Evolutionary conservation across 2,113 vertebrate species (phyloP).

Genomic region (Numenius arquata): DNA sequence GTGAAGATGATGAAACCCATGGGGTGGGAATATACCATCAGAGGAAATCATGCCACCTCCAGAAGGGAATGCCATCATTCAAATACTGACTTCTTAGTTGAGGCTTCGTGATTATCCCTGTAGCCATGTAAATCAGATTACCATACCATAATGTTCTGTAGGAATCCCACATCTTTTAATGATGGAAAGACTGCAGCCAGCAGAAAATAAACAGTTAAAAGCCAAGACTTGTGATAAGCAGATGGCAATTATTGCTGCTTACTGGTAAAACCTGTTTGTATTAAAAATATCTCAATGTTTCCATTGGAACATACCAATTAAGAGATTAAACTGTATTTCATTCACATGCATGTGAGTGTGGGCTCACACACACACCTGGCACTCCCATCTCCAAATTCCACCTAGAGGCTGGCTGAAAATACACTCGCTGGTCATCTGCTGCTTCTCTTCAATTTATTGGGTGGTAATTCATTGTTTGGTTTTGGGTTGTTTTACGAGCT

Average conservation of each 20-base stretch:
- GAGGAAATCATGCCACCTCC: not conserved
- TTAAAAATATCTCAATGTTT: constrained; percentile 61
- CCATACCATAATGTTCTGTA: not conserved
- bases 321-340: constrained; percentile 38
- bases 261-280: constrained; percentile 53
- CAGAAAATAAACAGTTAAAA: constrained; percentile 48
- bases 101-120: not conserved
- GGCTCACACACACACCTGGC: not conserved
- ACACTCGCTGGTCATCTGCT: not conserved
- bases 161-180: not conserved
- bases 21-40: not conserved
- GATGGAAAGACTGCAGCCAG: not conserved
- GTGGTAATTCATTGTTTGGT: not conserved
- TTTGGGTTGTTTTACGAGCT: not conserved
- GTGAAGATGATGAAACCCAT: not conserved
- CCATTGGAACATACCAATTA: constrained; percentile 38
- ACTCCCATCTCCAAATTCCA: constrained; percentile 1
- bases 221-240: constrained; percentile 23
- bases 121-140: constrained; percentile 48
- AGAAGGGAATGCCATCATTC: not conserved
- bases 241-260: constrained; percentile 28
- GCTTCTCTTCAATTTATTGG: not conserved
- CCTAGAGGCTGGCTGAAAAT: not conserved
- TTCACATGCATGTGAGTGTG: not conserved
- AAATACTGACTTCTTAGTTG: not conserved